Evolutionary conservation across 2,888 invertebrate species (phyloP), one percentile per base, ranked within the genome.

Genomic region (Amaurobius ferox): DNA sequence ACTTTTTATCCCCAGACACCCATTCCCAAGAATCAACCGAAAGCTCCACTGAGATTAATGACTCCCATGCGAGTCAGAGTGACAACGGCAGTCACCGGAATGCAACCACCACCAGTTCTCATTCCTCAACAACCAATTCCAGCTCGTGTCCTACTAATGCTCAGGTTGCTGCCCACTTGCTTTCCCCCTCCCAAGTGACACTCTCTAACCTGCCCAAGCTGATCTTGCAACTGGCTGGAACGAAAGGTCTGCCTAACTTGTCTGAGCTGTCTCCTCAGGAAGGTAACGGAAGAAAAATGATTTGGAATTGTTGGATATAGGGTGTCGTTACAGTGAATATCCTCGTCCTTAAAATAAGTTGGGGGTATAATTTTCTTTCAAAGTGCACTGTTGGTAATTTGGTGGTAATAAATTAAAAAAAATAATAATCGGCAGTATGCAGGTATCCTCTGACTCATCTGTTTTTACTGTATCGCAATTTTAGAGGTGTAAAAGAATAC

Each of bases 261-360:
- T 92, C 92, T 70, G 93, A 93, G 81, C 91, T 93, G 78, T 92
- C 93, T 73, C 92, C 93, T 55, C 93, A 93, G 87, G 93, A 93
- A 89, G 92, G 90, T 90, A 88, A 74, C 72, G 7, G 19, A n/a
- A n/a, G n/a, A 32, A 26, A 61, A 61, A 5, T 26, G 23, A n/a
- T 26, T 9, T 9, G 2, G 61, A 5, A 6, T 0, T 23, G 26
- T 26, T 19, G 28, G 19, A 19, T n/a, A n/a, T n/a, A n/a, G n/a
- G n/a, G n/a, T n/a, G 11, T 35, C 11, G 11, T 35, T 35, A 35
- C 6, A 6, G 5, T 35, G 11, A 35, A 35, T 35, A 35, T 35
- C 35, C 61, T 19, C 23, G 9, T 13, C 61, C 19, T 61, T 1
- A 1, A 3, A 23, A 23, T 61, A 61, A 61, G 1, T 61, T 61